Evolutionary conservation across 2,113 vertebrate genomes (phyloP).

Genomic region (Cynoglossus semilaevis): DNA sequence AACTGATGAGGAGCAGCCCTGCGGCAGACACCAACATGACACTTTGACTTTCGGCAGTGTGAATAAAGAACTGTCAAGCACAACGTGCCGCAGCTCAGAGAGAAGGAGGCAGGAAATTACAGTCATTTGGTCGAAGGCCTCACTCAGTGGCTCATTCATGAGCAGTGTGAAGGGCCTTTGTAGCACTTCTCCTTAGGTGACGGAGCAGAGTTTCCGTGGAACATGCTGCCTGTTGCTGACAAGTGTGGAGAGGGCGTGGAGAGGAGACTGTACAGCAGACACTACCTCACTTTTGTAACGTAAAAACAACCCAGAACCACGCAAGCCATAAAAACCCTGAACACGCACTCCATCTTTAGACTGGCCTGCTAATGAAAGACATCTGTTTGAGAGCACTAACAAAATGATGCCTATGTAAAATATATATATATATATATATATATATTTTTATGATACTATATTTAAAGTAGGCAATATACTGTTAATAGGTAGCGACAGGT

Average conservation of each 20-base stretch:
- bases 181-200: not conserved
- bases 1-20: constrained; percentile 14
- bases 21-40: constrained; percentile 5
- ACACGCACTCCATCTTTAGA: not conserved
- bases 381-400: not conserved
- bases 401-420: too few species aligned
- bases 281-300: constrained; percentile 20
- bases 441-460: too few species aligned
- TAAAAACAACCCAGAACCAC: constrained; percentile 18
- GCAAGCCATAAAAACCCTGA: not conserved
- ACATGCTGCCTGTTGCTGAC: constrained; percentile 14
- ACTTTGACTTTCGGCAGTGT: constrained; percentile 2
- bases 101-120: constrained; percentile 38
- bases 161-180: constrained; percentile 55
- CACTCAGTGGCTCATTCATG: constrained; percentile 45
- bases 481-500: too few species aligned
- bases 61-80: constrained; percentile 12
- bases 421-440: too few species aligned
- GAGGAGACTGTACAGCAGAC: constrained; percentile 11
- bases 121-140: constrained; percentile 2
- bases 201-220: not conserved
- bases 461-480: too few species aligned
- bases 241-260: constrained; percentile 2
- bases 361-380: not conserved
- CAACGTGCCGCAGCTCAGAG: constrained; percentile 1